These are phyloP conservation scores for Diorhabda sublineata DNA, from an alignment of 1,140 invertebrate genomes.

Conservation along the genomic window DNA sequence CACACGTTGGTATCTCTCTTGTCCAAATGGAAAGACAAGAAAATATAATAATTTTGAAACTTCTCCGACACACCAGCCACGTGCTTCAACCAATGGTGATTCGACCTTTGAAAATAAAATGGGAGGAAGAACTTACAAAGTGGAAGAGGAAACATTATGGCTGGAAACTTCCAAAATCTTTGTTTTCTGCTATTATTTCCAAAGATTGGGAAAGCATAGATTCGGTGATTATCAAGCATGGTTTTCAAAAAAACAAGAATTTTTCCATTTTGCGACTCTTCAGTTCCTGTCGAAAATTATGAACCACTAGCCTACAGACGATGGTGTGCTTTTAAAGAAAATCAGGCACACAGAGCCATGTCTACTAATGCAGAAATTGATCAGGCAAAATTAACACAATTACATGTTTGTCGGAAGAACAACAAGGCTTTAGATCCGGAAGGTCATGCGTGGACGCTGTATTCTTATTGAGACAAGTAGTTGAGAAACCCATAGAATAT, in stretches of 20 bases:
- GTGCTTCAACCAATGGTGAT: constrained; percentile 41
- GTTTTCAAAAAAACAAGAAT: constrained; percentile 5
- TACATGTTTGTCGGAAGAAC: not conserved
- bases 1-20: constrained; percentile 37
- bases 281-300: not conserved
- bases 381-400: not conserved
- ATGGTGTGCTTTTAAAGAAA: not conserved
- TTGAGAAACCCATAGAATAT: not conserved
- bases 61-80: constrained; percentile 42
- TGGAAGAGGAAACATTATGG: constrained; percentile 13
- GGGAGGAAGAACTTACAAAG: constrained; percentile 15
- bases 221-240: constrained; percentile 7
- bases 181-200: constrained; percentile 7
- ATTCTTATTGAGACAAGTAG: not conserved
- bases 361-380: not conserved
- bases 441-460: not conserved
- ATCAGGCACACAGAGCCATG: not conserved
- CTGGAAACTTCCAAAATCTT: constrained; percentile 11
- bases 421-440: not conserved
- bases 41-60: constrained; percentile 38
- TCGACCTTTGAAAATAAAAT: constrained; percentile 21
- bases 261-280: not conserved
- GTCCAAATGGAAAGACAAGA: constrained; percentile 36
- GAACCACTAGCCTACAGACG: not conserved
- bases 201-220: constrained; percentile 10